These are phyloP conservation scores for Myotis lucifugus DNA, from an alignment of 2,113 vertebrate species.

Conservation along the genomic window DNA sequence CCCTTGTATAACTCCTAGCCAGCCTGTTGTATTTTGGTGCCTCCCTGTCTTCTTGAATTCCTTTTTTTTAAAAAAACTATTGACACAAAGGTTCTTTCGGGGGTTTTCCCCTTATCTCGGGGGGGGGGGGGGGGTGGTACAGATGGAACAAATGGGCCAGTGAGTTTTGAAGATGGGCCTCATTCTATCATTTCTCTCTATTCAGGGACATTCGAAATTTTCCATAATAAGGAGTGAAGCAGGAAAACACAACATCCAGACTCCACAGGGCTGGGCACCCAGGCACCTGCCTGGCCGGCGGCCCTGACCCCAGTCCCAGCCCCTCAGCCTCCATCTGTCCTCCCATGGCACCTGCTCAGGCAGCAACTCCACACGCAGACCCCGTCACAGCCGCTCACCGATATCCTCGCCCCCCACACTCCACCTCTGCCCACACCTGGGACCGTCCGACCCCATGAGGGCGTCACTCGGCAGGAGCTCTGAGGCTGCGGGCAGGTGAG, in stretches of 20 bases:
- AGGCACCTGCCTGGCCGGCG: not conserved
- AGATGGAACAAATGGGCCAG: not conserved
- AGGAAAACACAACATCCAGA: not conserved
- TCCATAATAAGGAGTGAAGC: not conserved
- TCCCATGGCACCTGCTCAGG: not conserved
- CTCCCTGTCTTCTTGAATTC: too few relatives aligned
- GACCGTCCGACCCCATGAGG: not conserved
- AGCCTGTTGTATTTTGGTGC: too few relatives aligned
- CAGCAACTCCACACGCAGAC: not conserved
- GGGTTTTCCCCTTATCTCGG: too few relatives aligned
- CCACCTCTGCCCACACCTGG: not conserved
- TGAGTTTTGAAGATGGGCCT: not conserved
- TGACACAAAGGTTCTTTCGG: too few relatives aligned
- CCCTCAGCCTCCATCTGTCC: not conserved
- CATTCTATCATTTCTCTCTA: not conserved
- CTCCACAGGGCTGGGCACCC: not conserved
- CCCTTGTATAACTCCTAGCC: too few relatives aligned
- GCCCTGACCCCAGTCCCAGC: not conserved
- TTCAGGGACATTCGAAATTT: not conserved
- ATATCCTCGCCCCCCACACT: not conserved
- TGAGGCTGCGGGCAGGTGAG: fast-evolving
- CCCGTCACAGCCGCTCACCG: not conserved
- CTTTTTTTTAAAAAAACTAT: too few relatives aligned
- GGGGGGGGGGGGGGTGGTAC: not conserved
- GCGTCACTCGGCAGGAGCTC: not conserved